These are phyloP conservation scores for Pheosia gnoma DNA, from an alignment of 2,888 invertebrate species.

Conservation along the genomic window DNA sequence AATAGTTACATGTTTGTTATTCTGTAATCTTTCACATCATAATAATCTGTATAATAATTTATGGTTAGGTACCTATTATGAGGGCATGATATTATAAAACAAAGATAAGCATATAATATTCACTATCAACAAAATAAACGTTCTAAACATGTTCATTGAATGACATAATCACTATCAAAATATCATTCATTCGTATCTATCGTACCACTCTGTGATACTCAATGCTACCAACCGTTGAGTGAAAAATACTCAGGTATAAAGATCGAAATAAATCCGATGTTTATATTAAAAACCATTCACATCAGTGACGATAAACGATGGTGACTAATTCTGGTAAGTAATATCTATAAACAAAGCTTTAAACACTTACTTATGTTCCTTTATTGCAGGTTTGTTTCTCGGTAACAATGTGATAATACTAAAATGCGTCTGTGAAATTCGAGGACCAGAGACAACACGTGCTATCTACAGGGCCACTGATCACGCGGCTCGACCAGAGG, in stretches of 20 bases:
- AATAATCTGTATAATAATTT: too few relatives aligned
- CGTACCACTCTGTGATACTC: conserved; percentile 16
- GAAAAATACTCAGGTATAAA: background rate
- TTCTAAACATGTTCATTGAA: conserved; percentile 1
- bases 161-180: background rate
- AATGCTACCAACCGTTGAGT: conserved; percentile 33
- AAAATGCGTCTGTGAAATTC: background rate
- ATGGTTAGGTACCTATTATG: background rate
- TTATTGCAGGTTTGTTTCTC: background rate
- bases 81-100: background rate
- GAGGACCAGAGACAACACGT: background rate
- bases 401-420: background rate
- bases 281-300: background rate
- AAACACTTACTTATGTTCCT: conserved; percentile 2
- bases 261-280: conserved; percentile 11
- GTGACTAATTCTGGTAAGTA: conserved; percentile 6
- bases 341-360: background rate
- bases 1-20: background rate
- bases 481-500: conserved; percentile 50
- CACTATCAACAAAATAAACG: background rate
- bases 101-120: conserved; percentile 3
- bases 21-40: background rate
- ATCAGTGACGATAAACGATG: conserved; percentile 1
- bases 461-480: conserved; percentile 28
- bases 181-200: conserved; percentile 4